Conservation (phyloP, 2,797 vertebrate species). For the Dallia pectoralis region DNA sequence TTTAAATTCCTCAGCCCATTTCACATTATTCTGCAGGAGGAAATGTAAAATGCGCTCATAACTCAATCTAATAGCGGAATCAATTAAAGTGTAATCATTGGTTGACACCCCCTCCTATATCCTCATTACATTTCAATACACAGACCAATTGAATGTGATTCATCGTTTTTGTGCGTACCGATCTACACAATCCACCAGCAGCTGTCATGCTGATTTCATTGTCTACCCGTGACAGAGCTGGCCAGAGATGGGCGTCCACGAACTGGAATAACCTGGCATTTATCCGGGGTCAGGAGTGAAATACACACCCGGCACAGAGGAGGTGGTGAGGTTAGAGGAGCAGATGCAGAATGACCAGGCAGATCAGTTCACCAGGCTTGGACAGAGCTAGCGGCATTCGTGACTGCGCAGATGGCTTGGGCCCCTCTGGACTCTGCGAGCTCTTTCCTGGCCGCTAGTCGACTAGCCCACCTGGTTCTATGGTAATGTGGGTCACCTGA, state of each 20-base stretch:
- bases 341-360: slow-evolving; percentile 18
- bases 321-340: not conserved
- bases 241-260: slow-evolving; percentile 2
- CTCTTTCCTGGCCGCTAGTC: slow-evolving; percentile 9
- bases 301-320: not conserved
- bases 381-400: not conserved
- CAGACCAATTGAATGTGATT: not conserved
- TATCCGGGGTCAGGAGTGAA: slow-evolving; percentile 7
- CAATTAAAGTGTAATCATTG: not conserved
- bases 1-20: not conserved
- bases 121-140: not conserved
- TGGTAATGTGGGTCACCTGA: slow-evolving; percentile 16
- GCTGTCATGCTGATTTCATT: not conserved
- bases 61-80: not conserved
- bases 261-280: not conserved
- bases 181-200: not conserved
- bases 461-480: slow-evolving; percentile 26
- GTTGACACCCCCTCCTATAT: not conserved
- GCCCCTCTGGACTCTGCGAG: slow-evolving; percentile 17
- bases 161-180: not conserved
- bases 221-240: not conserved
- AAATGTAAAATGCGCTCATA: not conserved
- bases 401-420: slow-evolving; percentile 9
- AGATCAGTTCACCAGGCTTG: not conserved
- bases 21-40: not conserved